phyloP scores from a whole-genome alignment of 2,113 vertebrate species.

The Mohoua ochrocephala region DNA sequence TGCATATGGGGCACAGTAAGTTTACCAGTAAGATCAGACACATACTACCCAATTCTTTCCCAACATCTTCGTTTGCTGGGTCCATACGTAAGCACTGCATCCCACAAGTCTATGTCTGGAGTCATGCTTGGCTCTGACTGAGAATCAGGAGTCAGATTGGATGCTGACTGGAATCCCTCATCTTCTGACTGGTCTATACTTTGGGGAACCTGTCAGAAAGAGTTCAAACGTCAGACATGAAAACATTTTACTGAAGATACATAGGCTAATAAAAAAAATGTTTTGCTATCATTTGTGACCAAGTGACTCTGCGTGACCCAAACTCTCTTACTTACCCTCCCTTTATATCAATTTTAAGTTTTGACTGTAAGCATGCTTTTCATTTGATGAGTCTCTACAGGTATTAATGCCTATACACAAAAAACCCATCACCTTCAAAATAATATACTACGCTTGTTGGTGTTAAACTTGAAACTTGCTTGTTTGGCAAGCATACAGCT shows the following conservation, averaged over 20 bases:
- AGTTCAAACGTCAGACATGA: not conserved
- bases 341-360: not conserved
- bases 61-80: conserved; percentile 88
- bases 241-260: not conserved
- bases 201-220: conserved; percentile 80
- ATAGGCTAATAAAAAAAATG: not conserved
- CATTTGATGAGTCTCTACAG: not conserved
- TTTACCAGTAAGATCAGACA: not conserved
- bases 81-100: conserved; percentile 83
- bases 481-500: not conserved
- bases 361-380: not conserved
- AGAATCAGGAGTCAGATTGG: conserved; percentile 96
- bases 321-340: not conserved
- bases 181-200: conserved; percentile 93
- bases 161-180: conserved; percentile 95
- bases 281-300: not conserved
- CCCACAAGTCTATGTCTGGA: conserved; percentile 90
- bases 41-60: conserved; percentile 94
- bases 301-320: not conserved
- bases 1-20: not conserved
- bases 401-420: not conserved
- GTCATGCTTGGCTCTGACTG: conserved; percentile 86
- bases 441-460: not conserved
- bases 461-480: not conserved
- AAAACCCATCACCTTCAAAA: not conserved